Evolutionary conservation across 2,113 vertebrate genomes (phyloP), one percentile per base, ranked within the genome.

Genomic region (Microcebus jonahi): DNA sequence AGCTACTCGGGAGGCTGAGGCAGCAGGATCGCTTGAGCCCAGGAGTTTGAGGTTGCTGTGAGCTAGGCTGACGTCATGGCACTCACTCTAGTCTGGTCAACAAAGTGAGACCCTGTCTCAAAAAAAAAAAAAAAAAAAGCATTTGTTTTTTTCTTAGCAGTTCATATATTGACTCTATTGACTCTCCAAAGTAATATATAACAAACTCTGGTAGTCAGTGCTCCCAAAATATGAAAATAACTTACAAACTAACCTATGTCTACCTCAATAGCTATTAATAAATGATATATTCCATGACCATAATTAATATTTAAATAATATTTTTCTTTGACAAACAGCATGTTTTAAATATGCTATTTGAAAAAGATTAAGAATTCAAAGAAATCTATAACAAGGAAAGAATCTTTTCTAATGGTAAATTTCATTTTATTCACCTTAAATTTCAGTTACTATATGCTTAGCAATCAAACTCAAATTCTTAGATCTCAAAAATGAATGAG

Each of bases 401-500:
- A 85, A 42, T 86, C 36, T 95, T 85, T 80, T 82, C 73, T 91
- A 71, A 84, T 25, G 93, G 7, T 48, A 73, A 59, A 55, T 87
- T 93, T 91, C 63, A 36, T 82, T 88, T 97, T 25, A 17, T 36
- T 90, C 79, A 71, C 7, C 88, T 88, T n/a, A 88, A 48, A 93
- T 93, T 86, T 73, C 39, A 63, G 13, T 75, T 91, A 53, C 45
- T 83, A 7, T 70, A 36, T 79, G 77, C 61, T 90, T 93, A 65
- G n/a, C 39, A 50, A 71, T 93, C 67, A 55, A 89, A 89, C 89
- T 90, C 53, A 92, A 34, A 90, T 94, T 90, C 55, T 92, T 96
- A 90, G 68, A 71, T 90, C 45, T 77, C 94, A 83, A 81, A 73
- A 20, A 81, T 95, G 75, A 97, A 73, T 94, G 75, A 94, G 17